Conservation (phyloP, 2,113 vertebrate genomes). For the Nyctibius bracteatus region DNA sequence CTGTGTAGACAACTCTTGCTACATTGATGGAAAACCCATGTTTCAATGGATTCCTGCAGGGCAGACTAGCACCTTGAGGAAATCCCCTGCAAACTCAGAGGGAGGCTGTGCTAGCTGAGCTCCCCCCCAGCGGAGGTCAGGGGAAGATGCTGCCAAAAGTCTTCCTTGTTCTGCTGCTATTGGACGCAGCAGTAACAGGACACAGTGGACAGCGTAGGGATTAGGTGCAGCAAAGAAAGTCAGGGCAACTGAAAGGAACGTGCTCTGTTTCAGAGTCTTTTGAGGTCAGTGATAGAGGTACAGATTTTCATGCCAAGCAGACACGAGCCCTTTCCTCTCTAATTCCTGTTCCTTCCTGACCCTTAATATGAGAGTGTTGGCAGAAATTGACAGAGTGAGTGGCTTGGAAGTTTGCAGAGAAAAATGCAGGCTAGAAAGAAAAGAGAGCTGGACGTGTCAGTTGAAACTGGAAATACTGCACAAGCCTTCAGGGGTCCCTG, state of each 20-base stretch:
- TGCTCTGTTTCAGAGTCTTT: neutral
- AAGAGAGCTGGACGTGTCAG: constrained; percentile 21
- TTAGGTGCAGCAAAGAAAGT: neutral
- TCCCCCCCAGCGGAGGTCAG: neutral
- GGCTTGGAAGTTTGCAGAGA: constrained; percentile 25
- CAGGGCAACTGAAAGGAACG: neutral
- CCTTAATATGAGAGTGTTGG: neutral
- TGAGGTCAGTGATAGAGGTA: neutral
- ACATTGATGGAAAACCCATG: neutral
- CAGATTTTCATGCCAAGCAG: neutral
- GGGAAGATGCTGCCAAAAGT: neutral
- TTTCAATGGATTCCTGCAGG: neutral
- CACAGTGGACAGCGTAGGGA: accelerated
- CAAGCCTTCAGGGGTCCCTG: constrained; percentile 8
- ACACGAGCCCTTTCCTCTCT: neutral
- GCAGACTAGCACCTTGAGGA: neutral
- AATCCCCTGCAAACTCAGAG: accelerated
- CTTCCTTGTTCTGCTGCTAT: neutral
- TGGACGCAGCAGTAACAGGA: accelerated
- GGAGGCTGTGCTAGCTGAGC: neutral
- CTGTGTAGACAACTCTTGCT: neutral
- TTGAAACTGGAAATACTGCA: neutral
- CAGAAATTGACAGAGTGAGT: neutral
- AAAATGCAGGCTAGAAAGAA: constrained; percentile 8
- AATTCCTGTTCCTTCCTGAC: neutral